These are phyloP conservation scores for Diabrotica balteata DNA, from an alignment of 2,888 invertebrate genomes.

Conservation along the genomic window DNA sequence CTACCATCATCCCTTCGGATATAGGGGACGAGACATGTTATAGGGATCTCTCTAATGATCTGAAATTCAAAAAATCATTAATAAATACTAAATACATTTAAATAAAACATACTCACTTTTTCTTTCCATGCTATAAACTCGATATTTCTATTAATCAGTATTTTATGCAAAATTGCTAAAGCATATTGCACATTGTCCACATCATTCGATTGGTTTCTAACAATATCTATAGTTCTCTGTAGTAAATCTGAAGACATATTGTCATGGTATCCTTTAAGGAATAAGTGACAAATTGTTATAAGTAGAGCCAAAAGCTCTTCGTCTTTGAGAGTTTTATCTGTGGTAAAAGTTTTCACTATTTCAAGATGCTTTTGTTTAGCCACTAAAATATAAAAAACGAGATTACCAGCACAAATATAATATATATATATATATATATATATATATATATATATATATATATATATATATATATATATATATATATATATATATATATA, in stretches of 20 bases:
- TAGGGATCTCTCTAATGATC: constrained; percentile 46
- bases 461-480: too few species aligned
- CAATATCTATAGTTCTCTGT: constrained; percentile 45
- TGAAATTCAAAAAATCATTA: constrained; percentile 20
- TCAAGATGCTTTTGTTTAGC: constrained; percentile 32
- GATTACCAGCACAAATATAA: too few species aligned
- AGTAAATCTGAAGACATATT: constrained; percentile 45
- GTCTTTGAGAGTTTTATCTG: constrained; percentile 27
- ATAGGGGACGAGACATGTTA: constrained; percentile 48
- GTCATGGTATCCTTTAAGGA: constrained; percentile 47
- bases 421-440: too few species aligned
- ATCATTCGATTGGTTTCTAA: constrained; percentile 40
- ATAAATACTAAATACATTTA: too few species aligned
- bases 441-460: too few species aligned
- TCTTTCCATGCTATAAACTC: constrained; percentile 48
- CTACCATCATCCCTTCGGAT: constrained; percentile 43
- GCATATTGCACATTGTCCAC: constrained; percentile 47
- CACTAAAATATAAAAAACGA: constrained; percentile 28
- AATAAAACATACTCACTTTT: constrained; percentile 38
- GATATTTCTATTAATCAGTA: constrained; percentile 44
- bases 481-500: too few species aligned
- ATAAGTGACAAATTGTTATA: constrained; percentile 50
- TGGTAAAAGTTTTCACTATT: constrained; percentile 39
- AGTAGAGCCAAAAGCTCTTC: constrained; percentile 40
- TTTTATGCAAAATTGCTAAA: constrained; percentile 52